Conservation (phyloP, 2,113 vertebrate genomes). For the Xenopus borealis region DNA sequence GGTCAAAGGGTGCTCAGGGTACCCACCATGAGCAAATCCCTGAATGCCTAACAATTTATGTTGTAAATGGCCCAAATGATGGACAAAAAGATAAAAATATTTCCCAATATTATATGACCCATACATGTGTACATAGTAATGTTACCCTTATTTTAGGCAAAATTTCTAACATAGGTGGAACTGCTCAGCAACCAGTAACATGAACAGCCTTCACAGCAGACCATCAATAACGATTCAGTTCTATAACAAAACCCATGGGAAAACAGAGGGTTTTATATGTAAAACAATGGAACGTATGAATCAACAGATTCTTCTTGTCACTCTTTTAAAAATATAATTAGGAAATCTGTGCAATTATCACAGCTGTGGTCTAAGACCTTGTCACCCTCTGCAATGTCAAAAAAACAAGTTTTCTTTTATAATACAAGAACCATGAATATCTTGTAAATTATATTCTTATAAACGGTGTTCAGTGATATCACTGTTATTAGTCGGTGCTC, state of each 20-base stretch:
- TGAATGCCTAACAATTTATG: background rate
- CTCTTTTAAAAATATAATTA: too few relatives aligned
- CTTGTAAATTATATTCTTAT: too few relatives aligned
- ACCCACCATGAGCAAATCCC: background rate
- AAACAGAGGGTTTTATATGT: background rate
- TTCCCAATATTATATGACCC: background rate
- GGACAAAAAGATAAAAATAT: background rate
- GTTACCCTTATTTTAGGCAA: too few relatives aligned
- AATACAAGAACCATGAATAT: too few relatives aligned
- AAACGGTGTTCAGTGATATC: too few relatives aligned
- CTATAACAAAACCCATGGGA: slow-evolving; percentile 2
- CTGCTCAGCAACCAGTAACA: background rate
- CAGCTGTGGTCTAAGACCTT: too few relatives aligned
- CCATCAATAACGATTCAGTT: background rate
- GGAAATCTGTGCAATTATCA: too few relatives aligned
- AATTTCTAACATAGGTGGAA: background rate
- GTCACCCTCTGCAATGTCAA: too few relatives aligned
- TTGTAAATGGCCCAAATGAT: background rate
- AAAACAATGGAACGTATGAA: background rate
- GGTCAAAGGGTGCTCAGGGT: slow-evolving; percentile 33
- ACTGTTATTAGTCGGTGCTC: too few relatives aligned
- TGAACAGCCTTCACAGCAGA: background rate
- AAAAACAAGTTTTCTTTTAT: too few relatives aligned
- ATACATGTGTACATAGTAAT: background rate
- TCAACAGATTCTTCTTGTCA: background rate